Evolutionary conservation across 1,140 invertebrate species (phyloP), one percentile per base, ranked within the genome.

Genomic region (Melipona quadrifasciata): DNA sequence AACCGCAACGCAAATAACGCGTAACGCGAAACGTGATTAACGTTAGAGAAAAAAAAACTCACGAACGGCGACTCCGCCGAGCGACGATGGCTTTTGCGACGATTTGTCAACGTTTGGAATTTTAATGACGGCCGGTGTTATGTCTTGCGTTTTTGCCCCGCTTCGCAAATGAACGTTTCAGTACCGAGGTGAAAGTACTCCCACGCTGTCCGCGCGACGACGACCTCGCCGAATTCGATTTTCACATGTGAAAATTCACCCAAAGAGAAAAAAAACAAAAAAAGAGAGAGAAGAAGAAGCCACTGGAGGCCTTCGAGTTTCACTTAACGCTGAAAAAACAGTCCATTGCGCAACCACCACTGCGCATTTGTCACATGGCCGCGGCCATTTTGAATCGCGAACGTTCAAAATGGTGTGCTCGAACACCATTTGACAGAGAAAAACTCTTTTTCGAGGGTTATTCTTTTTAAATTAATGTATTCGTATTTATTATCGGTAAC

Each of bases 151-250:
- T 72, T 81, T 88, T 74, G 19, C 76, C 39, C 67, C 31, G 31
- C 31, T 31, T 31, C 31, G 31, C 31, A 80, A 87, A 87, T 87
- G 31, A 85, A 85, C 77, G 75, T 83, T 86, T 70, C 73, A 67
- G 57, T 57, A 10, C 17, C 73, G 73, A 79, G 86, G 87, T 88
- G 87, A 88, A 88, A 88, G 87, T 88, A 81, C 87, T 88, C 87
- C 86, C 86, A 87, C 87, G 86, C 87, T 80, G 82, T 47, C 39
- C 78, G 71, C 12, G 17, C 57, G 61, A 57, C 61, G 79, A 78
- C 83, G 82, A 85, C 78, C 86, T 87, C 81, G 58, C 87, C 87
- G 39, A 88, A 88, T 88, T 88, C 68, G 72, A 87, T 87, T 87
- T 87, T 88, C 81, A 53, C 71, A n/a, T 55, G 70, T 39, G 77